phyloP scores from a whole-genome alignment of 2,113 vertebrate genomes.

The Chinchilla lanigera region DNA sequence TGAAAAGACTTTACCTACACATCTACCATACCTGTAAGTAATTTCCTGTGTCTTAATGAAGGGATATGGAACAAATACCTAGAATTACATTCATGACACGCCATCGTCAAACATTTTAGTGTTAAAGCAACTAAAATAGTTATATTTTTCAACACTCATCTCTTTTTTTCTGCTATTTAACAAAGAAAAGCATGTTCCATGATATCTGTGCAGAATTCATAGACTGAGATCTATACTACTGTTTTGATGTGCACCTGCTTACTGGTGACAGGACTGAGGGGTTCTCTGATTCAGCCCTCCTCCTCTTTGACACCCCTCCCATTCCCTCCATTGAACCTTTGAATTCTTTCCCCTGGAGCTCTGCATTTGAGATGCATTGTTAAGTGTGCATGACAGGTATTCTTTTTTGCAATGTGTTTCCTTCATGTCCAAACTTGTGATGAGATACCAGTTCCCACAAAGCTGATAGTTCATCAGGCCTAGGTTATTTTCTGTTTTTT shows the following conservation, averaged over 20 bases:
- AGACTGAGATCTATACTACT: fast-evolving
- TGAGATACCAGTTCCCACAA: not conserved
- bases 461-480: not conserved
- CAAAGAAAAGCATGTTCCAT: not conserved
- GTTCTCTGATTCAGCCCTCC: not conserved
- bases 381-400: not conserved
- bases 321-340: fast-evolving
- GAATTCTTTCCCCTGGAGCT: not conserved
- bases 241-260: not conserved
- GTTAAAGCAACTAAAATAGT: not conserved
- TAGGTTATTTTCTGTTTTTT: not conserved
- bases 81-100: not conserved
- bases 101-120: not conserved
- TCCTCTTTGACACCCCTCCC: not conserved
- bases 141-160: not conserved
- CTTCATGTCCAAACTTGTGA: not conserved
- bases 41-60: not conserved
- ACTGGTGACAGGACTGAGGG: not conserved
- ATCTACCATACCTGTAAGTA: not conserved
- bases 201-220: not conserved
- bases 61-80: not conserved
- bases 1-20: not conserved
- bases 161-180: not conserved
- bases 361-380: not conserved
- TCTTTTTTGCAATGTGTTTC: not conserved